Conservation (phyloP, 1,140 invertebrate genomes). For the Tachypleus tridentatus region DNA sequence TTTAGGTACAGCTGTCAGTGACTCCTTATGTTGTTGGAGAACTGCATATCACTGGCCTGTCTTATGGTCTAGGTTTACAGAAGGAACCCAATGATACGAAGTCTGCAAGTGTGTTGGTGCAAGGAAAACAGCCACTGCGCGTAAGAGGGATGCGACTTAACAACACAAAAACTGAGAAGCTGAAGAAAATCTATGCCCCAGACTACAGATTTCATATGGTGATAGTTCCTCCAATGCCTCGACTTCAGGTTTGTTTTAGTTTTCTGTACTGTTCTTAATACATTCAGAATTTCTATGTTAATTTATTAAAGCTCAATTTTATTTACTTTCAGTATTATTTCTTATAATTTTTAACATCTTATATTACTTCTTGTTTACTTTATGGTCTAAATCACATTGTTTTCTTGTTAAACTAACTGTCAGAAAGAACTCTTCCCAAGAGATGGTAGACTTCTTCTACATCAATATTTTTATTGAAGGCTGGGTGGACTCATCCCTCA, state of each 20-base stretch:
- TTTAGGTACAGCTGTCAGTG: slow-evolving; percentile 28
- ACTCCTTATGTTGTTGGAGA: slow-evolving; percentile 32
- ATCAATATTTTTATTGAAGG: no score
- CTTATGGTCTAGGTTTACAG: slow-evolving; percentile 31
- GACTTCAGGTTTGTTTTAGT: slow-evolving; percentile 29
- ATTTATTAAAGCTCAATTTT: no score
- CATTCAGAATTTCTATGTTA: no score
- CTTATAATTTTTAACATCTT: no score
- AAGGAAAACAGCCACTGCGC: slow-evolving; percentile 35
- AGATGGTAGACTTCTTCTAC: no score
- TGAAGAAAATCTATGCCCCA: slow-evolving; percentile 33
- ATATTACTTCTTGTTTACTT: no score
- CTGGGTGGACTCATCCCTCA: no score
- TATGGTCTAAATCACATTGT: no score
- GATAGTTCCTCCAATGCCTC: slow-evolving; percentile 36
- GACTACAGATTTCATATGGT: slow-evolving; percentile 36
- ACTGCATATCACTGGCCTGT: slow-evolving; percentile 31
- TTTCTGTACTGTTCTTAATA: no score
- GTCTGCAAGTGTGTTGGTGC: slow-evolving; percentile 27
- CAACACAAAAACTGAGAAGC: slow-evolving; percentile 33
- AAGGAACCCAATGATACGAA: slow-evolving; percentile 15
- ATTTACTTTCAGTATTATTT: no score
- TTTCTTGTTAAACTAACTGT: no score
- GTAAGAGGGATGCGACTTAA: slow-evolving; percentile 37
- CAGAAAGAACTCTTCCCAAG: no score